Base-by-base conservation (phyloP, 37 sponge, comb jelly and placozoan genomes). In the Tethya wilhelma region DNA sequence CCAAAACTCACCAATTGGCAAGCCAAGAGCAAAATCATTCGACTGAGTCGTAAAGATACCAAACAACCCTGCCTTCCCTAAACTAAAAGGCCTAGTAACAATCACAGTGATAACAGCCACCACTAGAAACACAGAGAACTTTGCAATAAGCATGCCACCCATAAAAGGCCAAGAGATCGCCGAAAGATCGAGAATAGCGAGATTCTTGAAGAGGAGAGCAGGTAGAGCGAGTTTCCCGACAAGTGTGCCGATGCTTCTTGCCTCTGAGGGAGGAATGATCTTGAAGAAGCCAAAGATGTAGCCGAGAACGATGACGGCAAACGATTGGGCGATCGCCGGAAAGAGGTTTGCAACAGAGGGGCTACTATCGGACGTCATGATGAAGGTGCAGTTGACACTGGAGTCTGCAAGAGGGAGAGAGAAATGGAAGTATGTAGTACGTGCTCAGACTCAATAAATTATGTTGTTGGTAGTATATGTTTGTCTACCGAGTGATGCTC, bases 1-100 rank as follows among this genome's bases (percentile, higher is more conserved):
- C 67, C 2, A 17, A 17, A 12, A 75, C 85, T 74, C 56, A 90
- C 90, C 71, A 34, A 91, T 78, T 31, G 92, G 92, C 26, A 91
- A 42, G 12, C 92, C 92, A 44, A 91, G 72, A 25, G 92, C 92
- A 72, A 91, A 82, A 68, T 91, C 92, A 44, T 91, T 91, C 22
- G 92, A 86, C 45, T 86, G 83, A 31, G 87, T 86, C 0, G 83
- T 66, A 71, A 91, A 86, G 28, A 91, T 86, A 0, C 85, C 92
- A 72, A 73, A 86, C 5, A 91, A 46, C 2, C 87, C 92, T 30
- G 83, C 83, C 45, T 59, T 79, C 2, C 84, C 92, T 37, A 80
- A 37, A 59, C 59, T 65, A 36, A 75, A 71, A 5, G 74, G 79
- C 70, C 87, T 56, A 1, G 73, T 77, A 12, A 86, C 25, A 0